Evolutionary conservation across 37 sponge, comb jelly and placozoan genomes (phyloP).

Genomic region (Crambe crambe): DNA sequence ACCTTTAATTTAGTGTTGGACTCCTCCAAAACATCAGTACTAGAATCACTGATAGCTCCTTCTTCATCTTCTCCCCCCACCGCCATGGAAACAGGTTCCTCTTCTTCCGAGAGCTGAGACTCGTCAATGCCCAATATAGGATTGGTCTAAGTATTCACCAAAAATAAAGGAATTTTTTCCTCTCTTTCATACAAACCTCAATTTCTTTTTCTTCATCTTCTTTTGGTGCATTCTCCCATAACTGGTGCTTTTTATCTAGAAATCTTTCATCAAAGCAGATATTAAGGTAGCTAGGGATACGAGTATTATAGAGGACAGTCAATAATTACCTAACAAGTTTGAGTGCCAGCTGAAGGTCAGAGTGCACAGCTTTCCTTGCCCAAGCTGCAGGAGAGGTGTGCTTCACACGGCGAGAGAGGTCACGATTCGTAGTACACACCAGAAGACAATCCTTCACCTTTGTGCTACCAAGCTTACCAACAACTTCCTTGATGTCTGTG

Average conservation of each 20-base stretch:
- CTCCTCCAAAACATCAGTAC: slow-evolving; percentile 27
- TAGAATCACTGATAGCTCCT: slow-evolving; percentile 54
- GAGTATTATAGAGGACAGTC: neutral
- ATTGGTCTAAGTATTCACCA: slow-evolving; percentile 2
- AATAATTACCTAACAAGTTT: slow-evolving; percentile 48
- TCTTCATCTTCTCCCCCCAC: slow-evolving; percentile 65
- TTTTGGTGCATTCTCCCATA: slow-evolving; percentile 65
- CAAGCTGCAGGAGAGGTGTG: slow-evolving; percentile 36
- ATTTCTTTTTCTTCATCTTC: slow-evolving; percentile 1
- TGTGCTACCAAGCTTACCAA: slow-evolving; percentile 49
- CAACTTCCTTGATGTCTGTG: slow-evolving; percentile 77
- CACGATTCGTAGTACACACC: slow-evolving; percentile 83
- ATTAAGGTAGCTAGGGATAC: neutral
- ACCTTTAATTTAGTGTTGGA: slow-evolving; percentile 38
- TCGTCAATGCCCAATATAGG: slow-evolving; percentile 36
- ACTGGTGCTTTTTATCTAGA: slow-evolving; percentile 62
- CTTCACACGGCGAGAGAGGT: slow-evolving; percentile 84
- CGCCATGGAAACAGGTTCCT: slow-evolving; percentile 18
- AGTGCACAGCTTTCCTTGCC: slow-evolving; percentile 47
- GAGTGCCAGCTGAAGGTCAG: slow-evolving; percentile 60
- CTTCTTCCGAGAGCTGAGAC: slow-evolving; percentile 17
- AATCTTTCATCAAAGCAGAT: neutral
- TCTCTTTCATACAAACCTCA: neutral
- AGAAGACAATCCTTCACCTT: slow-evolving; percentile 55
- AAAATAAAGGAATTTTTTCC: neutral